Percentiles rank a stretch among this genome's conserved stretches.
These are phyloP conservation scores for Psittacula cyanocephala DNA, from an alignment of 2,113 vertebrate species.

Conservation along the genomic window DNA sequence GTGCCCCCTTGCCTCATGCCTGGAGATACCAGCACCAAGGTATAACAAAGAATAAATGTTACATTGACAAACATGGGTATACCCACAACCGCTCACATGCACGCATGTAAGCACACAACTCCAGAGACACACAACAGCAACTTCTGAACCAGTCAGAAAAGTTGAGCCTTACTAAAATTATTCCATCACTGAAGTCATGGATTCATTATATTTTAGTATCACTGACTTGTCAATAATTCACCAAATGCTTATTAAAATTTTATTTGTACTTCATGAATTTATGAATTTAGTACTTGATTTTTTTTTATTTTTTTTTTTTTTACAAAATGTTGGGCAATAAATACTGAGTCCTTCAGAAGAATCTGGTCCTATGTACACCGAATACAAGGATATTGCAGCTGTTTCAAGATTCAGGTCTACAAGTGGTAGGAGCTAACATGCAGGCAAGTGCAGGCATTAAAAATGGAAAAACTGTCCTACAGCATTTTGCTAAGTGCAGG, in stretches of 20 bases:
- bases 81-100: background rate
- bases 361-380: no score
- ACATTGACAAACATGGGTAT: background rate
- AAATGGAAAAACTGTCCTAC: background rate
- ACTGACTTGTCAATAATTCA: background rate
- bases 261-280: background rate
- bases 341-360: background rate
- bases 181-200: background rate
- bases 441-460: background rate
- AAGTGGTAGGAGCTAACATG: background rate
- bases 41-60: background rate
- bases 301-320: background rate
- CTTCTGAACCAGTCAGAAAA: background rate
- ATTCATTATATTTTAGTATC: background rate
- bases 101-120: background rate
- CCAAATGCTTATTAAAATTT: background rate
- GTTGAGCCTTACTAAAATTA: background rate
- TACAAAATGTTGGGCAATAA: background rate
- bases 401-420: background rate
- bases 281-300: background rate
- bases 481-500: background rate
- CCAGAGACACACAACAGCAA: background rate
- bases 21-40: background rate
- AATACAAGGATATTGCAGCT: background rate
- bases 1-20: background rate